Percentiles rank a stretch among this genome's conserved stretches.
These are phyloP conservation scores for Capreolus pygargus DNA, from an alignment of 2,113 vertebrate genomes.

Conservation along the genomic window DNA sequence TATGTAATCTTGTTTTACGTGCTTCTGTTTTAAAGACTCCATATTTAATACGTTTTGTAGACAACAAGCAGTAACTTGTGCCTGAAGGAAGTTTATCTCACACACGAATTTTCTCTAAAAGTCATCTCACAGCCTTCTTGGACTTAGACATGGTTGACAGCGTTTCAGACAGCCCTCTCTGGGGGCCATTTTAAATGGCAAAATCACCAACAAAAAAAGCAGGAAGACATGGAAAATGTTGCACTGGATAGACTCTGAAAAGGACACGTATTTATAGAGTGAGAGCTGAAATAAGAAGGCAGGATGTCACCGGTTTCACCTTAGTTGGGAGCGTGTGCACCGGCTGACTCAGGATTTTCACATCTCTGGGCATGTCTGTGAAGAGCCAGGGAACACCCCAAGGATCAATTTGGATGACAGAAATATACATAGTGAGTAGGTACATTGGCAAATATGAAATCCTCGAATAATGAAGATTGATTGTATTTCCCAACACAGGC, in stretches of 20 bases:
- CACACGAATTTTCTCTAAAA: background rate
- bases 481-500: background rate
- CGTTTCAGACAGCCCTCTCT: background rate
- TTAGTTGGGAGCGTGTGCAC: rapidly evolving
- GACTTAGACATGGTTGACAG: background rate
- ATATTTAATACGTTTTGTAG: background rate
- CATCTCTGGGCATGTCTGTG: background rate
- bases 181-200: background rate
- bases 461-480: background rate
- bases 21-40: background rate
- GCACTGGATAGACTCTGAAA: background rate
- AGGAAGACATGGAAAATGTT: background rate
- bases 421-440: background rate
- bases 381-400: background rate
- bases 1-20: background rate
- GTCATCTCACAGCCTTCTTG: background rate
- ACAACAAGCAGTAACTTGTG: background rate
- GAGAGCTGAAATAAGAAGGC: background rate
- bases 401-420: background rate
- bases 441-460: background rate
- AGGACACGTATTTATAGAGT: background rate
- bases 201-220: background rate
- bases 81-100: background rate
- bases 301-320: background rate
- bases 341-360: background rate